A percentile compares a stretch with the other conserved stretches of the same genome.
Evolutionary conservation across 2,888 invertebrate genomes (phyloP).

Genomic region (Craniophora ligustri): DNA sequence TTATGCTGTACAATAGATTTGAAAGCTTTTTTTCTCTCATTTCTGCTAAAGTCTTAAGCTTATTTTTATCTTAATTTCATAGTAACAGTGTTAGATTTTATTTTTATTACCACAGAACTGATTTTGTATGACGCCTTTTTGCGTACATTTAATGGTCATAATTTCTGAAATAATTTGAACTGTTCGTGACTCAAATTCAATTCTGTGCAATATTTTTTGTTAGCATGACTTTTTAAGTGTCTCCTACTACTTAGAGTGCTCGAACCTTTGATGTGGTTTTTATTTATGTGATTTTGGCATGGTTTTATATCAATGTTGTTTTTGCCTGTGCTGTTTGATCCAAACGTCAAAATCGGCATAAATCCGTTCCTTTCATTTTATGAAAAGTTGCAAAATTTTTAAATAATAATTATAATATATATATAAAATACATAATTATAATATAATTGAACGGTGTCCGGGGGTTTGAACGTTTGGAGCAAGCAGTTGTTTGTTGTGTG

Average conservation of each 20-base stretch:
- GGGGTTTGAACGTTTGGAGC: conserved; percentile 56
- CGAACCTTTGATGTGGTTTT: conserved; percentile 74
- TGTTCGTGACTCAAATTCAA: conserved; percentile 39
- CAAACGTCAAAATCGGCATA: conserved; percentile 47
- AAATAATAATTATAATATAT: no score
- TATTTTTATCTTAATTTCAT: conserved; percentile 78
- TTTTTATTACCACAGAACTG: conserved; percentile 52
- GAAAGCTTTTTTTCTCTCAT: conserved; percentile 80
- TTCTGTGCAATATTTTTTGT: conserved; percentile 62
- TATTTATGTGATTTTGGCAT: conserved; percentile 73
- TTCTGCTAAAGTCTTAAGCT: conserved; percentile 80
- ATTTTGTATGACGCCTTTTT: conserved; percentile 38
- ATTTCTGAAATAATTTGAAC: no score
- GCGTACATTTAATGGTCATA: no score
- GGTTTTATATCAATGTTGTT: conserved; percentile 80
- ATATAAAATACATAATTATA: no score
- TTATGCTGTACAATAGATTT: conserved; percentile 84
- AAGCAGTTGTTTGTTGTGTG: conserved; percentile 74
- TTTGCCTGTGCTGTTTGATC: conserved; percentile 73
- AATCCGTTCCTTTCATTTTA: conserved; percentile 2
- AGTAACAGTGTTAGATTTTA: conserved; percentile 75
- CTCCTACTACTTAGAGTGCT: conserved; percentile 83
- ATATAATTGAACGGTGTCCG: not conserved
- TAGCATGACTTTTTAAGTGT: conserved; percentile 78
- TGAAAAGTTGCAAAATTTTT: not conserved